phyloP scores from a whole-genome alignment of 2,797 vertebrate species.

The Pelodytes ibericus region DNA sequence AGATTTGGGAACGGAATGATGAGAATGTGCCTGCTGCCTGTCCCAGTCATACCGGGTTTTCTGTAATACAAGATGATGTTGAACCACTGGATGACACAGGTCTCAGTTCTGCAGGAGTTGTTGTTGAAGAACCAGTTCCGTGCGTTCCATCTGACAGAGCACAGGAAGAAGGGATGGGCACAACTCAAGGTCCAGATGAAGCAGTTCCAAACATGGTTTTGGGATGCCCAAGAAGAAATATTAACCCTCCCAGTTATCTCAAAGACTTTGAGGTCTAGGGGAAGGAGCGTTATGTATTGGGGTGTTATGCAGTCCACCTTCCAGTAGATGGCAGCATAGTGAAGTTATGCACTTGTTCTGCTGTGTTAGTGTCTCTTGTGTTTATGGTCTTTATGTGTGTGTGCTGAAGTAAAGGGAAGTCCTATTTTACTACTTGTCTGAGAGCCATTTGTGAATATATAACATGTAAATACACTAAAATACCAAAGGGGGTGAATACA shows the following conservation, averaged over 20 bases:
- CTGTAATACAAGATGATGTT: too few species aligned
- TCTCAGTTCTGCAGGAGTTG: neutral
- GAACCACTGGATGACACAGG: neutral
- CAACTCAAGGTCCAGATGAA: neutral
- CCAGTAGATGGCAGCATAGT: neutral
- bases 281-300: slow-evolving; percentile 5
- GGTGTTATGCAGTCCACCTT: too few species aligned
- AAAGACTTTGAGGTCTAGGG: slow-evolving; percentile 12
- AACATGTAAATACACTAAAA: too few species aligned
- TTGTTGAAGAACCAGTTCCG: slow-evolving; percentile 1
- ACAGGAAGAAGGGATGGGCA: neutral
- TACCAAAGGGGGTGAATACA: too few species aligned
- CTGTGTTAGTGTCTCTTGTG: too few species aligned
- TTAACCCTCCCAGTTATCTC: too few species aligned
- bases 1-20: too few species aligned
- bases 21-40: too few species aligned
- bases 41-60: too few species aligned
- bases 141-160: neutral
- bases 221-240: too few species aligned
- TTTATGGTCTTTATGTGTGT: neutral
- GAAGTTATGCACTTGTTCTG: neutral
- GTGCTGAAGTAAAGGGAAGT: neutral
- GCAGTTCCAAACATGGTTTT: neutral
- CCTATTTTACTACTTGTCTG: neutral
- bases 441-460: too few species aligned